A percentile compares a stretch with the other conserved stretches of the same genome.
These are phyloP conservation scores for Lagopus leucura DNA, from an alignment of 2,113 vertebrate genomes.

Conservation along the genomic window DNA sequence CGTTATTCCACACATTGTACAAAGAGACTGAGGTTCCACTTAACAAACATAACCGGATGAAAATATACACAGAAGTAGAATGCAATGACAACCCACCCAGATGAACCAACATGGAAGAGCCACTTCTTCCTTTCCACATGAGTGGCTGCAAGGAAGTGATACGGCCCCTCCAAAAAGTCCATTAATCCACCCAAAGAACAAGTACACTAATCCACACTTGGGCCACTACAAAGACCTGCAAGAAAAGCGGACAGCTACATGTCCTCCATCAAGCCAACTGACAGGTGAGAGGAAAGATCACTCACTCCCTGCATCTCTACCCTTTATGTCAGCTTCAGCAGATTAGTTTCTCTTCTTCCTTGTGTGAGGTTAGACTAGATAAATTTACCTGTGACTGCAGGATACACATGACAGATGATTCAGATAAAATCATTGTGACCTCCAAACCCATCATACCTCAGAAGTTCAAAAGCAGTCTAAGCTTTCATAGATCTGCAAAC, in stretches of 20 bases:
- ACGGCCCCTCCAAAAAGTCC: neutral
- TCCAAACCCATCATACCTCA: neutral
- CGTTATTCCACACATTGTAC: rapidly evolving
- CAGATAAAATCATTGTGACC: neutral
- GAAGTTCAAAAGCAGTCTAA: neutral
- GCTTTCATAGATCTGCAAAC: neutral
- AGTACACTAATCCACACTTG: neutral
- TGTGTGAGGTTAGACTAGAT: neutral
- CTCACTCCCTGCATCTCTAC: neutral
- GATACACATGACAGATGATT: neutral
- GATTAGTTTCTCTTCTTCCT: neutral
- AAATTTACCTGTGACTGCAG: neutral
- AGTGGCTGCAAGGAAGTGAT: neutral
- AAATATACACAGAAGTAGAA: neutral
- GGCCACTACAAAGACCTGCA: neutral
- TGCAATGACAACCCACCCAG: neutral
- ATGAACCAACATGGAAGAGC: neutral
- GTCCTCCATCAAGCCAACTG: neutral
- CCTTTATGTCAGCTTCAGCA: neutral
- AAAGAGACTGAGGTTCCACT: neutral
- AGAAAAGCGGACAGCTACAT: neutral
- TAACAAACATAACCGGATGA: neutral
- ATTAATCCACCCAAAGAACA: neutral
- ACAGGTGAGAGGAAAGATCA: neutral
- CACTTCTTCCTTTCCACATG: neutral